Conservation (phyloP, 2,797 vertebrate genomes). For the Enteromius treurensis region DNA sequence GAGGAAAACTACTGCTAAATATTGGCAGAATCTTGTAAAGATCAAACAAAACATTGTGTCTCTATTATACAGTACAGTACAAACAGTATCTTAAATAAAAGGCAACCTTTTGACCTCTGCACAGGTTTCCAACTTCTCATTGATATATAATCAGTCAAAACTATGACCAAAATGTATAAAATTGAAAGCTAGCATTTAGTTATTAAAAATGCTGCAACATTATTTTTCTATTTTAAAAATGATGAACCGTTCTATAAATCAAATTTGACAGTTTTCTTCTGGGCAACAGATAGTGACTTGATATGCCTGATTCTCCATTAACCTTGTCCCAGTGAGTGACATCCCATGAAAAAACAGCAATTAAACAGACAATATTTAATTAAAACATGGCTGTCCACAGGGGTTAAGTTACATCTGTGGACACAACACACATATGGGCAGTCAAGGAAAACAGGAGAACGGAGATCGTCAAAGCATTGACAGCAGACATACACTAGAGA, state of each 20-base stretch:
- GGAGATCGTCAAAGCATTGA: slow-evolving; percentile 38
- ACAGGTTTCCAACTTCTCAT: neutral
- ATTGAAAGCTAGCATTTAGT: neutral
- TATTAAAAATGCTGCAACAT: neutral
- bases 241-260: neutral
- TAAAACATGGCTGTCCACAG: slow-evolving; percentile 40
- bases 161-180: neutral
- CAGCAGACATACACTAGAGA: slow-evolving; percentile 37
- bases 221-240: neutral
- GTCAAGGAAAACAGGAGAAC: slow-evolving; percentile 47
- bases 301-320: slow-evolving; percentile 38
- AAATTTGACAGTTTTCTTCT: neutral
- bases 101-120: neutral
- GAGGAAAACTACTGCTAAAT: neutral
- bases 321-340: slow-evolving; percentile 34
- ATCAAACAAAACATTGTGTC: neutral
- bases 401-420: slow-evolving; percentile 24
- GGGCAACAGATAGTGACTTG: slow-evolving; percentile 15
- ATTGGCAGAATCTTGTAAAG: neutral
- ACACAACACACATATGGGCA: slow-evolving; percentile 36
- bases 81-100: neutral
- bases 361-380: slow-evolving; percentile 53
- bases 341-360: slow-evolving; percentile 20
- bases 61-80: neutral
- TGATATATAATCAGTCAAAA: neutral